phyloP scores from a whole-genome alignment of 2,113 vertebrate species.

The Rhinopomastus cyanomelas region DNA sequence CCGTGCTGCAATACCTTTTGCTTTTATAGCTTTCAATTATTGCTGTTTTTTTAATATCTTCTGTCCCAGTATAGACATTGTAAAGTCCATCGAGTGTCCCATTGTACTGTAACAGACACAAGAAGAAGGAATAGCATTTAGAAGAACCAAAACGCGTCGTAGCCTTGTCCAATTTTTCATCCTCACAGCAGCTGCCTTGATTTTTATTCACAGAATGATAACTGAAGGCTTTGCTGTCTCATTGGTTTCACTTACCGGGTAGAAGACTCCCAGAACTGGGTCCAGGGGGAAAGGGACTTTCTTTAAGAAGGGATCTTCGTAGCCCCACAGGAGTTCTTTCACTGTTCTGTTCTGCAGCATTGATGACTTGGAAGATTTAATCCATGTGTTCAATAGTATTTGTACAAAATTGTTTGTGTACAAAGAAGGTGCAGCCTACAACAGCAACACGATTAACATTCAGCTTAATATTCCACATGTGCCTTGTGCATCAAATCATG shows the following conservation, averaged over 20 bases:
- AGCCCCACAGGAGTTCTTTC: slow-evolving; percentile 91
- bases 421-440: slow-evolving; percentile 78
- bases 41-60: slow-evolving; percentile 81
- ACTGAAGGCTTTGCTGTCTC: background rate
- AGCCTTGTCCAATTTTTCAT: background rate
- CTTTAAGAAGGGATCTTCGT: slow-evolving; percentile 80
- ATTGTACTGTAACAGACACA: slow-evolving; percentile 84
- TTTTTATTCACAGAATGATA: background rate
- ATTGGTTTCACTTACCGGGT: slow-evolving; percentile 75
- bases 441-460: slow-evolving; percentile 10
- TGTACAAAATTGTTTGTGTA: slow-evolving; percentile 19
- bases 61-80: slow-evolving; percentile 82
- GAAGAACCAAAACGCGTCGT: background rate
- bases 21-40: slow-evolving; percentile 82
- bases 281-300: slow-evolving; percentile 44
- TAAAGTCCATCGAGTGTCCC: slow-evolving; percentile 84
- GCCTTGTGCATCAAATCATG: background rate
- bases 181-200: background rate
- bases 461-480: background rate
- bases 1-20: slow-evolving; percentile 70
- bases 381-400: slow-evolving; percentile 34
- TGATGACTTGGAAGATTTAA: slow-evolving; percentile 72
- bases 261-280: slow-evolving; percentile 77
- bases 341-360: slow-evolving; percentile 86
- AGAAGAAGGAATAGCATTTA: slow-evolving; percentile 12